phyloP scores from a whole-genome alignment of 1,140 invertebrate species.

The Arctopsyche grandis region DNA sequence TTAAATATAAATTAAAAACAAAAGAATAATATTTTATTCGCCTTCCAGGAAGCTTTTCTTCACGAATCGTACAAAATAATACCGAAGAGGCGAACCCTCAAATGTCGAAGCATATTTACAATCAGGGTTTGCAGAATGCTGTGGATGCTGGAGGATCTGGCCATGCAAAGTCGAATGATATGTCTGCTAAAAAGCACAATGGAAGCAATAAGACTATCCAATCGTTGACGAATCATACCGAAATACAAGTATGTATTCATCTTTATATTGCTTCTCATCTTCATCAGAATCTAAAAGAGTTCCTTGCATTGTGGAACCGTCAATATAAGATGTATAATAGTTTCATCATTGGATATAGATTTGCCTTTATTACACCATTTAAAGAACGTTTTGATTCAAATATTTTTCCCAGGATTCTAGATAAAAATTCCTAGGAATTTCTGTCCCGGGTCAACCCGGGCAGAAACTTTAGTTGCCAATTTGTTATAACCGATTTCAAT shows the following conservation, averaged over 20 bases:
- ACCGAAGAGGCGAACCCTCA: constrained; percentile 42
- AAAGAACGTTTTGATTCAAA: too few relatives aligned
- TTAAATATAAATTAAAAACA: neutral
- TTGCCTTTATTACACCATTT: too few relatives aligned
- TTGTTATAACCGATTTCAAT: too few relatives aligned
- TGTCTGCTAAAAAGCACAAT: constrained; percentile 22
- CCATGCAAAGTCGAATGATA: constrained; percentile 4
- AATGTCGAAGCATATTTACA: constrained; percentile 45
- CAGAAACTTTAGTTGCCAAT: too few relatives aligned
- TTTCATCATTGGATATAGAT: too few relatives aligned
- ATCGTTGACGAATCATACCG: constrained; percentile 44
- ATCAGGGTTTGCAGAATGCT: constrained; percentile 39
- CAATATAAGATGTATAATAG: too few relatives aligned
- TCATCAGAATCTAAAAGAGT: too few relatives aligned
- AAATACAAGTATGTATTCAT: constrained; percentile 46
- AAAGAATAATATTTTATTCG: constrained; percentile 2
- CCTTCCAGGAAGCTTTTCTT: constrained; percentile 50
- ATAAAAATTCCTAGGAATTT: too few relatives aligned
- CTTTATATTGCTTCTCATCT: neutral
- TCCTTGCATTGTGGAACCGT: too few relatives aligned
- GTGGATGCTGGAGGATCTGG: constrained; percentile 5
- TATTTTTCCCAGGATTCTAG: too few relatives aligned
- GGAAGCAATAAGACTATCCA: constrained; percentile 45
- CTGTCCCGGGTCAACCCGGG: too few relatives aligned
- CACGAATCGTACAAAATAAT: constrained; percentile 45